phyloP scores from a whole-genome alignment of 2,888 invertebrate species.

The Melanostoma scalare region DNA sequence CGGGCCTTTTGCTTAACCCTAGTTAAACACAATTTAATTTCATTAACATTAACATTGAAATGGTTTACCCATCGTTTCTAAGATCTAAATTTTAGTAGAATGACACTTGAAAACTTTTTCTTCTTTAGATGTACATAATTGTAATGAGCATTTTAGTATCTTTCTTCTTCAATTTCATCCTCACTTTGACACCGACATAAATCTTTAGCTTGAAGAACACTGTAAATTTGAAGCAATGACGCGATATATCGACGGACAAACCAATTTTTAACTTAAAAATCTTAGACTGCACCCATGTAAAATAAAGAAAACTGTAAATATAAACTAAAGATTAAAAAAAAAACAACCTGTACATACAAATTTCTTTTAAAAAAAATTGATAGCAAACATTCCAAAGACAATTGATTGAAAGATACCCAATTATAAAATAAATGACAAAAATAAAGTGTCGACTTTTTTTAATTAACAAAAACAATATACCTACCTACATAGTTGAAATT shows the following conservation, averaged over 20 bases:
- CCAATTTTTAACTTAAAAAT: conserved; percentile 13
- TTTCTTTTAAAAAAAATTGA: conserved; percentile 14
- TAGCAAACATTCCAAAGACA: conserved; percentile 31
- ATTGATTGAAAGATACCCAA: conserved; percentile 33
- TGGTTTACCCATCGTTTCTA: too few relatives aligned
- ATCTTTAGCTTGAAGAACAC: too few relatives aligned
- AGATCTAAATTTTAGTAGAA: too few relatives aligned
- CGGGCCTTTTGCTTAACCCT: too few relatives aligned
- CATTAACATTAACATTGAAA: too few relatives aligned
- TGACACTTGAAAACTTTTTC: too few relatives aligned
- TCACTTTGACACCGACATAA: too few relatives aligned
- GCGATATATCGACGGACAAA: background rate
- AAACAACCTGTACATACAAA: conserved; percentile 41
- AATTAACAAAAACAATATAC: conserved; percentile 9
- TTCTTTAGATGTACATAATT: too few relatives aligned
- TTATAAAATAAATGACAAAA: conserved; percentile 36
- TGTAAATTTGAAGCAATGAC: background rate
- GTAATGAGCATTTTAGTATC: too few relatives aligned
- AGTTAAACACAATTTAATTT: too few relatives aligned
- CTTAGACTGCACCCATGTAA: conserved; percentile 62
- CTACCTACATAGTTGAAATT: background rate
- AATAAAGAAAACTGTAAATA: conserved; percentile 42
- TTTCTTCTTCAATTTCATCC: too few relatives aligned
- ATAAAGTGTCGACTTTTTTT: conserved; percentile 19
- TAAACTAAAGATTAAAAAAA: conserved; percentile 11